Base-by-base conservation (phyloP, 2,797 vertebrate genomes). In the Prunella strophiata region DNA sequence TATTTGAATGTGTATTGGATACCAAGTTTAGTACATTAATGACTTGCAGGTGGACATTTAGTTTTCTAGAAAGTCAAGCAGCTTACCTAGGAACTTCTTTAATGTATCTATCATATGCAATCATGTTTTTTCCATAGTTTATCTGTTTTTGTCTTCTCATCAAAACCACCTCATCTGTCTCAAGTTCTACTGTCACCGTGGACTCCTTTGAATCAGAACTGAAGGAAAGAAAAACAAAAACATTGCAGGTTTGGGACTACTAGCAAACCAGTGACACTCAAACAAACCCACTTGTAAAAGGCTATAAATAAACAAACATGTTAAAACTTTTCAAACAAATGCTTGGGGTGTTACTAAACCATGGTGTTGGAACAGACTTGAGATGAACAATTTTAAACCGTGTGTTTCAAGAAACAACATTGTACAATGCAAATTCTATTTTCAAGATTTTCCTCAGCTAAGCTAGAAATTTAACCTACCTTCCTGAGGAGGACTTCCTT, bases 101-200 rank as follows among this genome's bases (percentile, higher is more conserved):
- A 59, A 99, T 97, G 43, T 99, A 99, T 95, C 99, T 96, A 76
- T 99, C 99, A 5, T 99, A 99, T 11, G 99, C 99, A 30, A 99
- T 98, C 0, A 99, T 99, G 97, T 99, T 99, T 96, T 99, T 99
- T 20, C 99, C 99, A 2, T 99, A 99, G 96, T 98, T 99, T 71
- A 99, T 99, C 97, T 99, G 99, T 87, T 99, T 99, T 94, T 99
- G 99, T 78, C 99, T 98, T 68, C 99, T 98, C 96, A 99, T 97
- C 75, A 99, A 96, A 68, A 99, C 98, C 7, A 97, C 96, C 78
- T 99, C 99, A 18, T 99, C 99, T 0, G 98, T 99, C 97, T 99
- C 99, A 42, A 99, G 97, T 85, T 99, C 98, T 76, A 95, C 96
- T 2, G 97, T 52, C 11, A 95, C 97, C 7, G 97, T 68, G 15